Base-by-base conservation (phyloP, 1,140 invertebrate species). In the Schlechtendalia chinensis region DNA sequence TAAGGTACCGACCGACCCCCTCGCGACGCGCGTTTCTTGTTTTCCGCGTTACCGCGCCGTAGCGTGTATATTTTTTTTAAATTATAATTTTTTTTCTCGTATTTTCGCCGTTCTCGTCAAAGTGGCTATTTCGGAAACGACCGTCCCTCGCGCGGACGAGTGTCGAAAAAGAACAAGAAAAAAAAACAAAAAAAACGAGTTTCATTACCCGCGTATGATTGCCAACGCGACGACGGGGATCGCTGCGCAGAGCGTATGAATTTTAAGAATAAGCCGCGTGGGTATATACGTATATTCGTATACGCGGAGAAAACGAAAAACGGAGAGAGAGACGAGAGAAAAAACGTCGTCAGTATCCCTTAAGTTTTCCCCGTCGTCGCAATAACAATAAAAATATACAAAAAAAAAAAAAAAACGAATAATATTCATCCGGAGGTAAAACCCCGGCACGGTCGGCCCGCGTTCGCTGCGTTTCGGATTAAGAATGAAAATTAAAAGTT, bases 401-500 rank as follows among this genome's bases (percentile, higher is more conserved):
- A 24, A 32, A 69, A 71, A 50, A 71, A 53, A 71, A 71, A 54
- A 72, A 53, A 72, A 72, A 72, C 47, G 75, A 61, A 79, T 79
- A 79, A 79, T 79, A 79, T 79, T 79, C 75, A 79, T 79, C 39
- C 75, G 12, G 58, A 77, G 53, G 72, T 58, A 77, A 77, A 59
- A 79, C 19, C 58, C 75, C 10, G 14, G 22, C 58, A 14, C 32
- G 14, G 24, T 8, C 32, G 58, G 74, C 32, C 39, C 39, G 63
- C 61, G 74, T 22, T 22, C 39, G 63, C 61, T 79, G 58, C 75
- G 75, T 79, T 79, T 59, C 58, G 75, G 75, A 79, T 79, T 79
- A 79, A 79, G 75, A 79, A 79, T 50, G 75, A 79, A 79, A 79
- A 79, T 79, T 79, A 79, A 79, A 79, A 79, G 75, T 79, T 79